phyloP scores from a whole-genome alignment of 2,113 vertebrate genomes.

The Hoplias malabaricus region DNA sequence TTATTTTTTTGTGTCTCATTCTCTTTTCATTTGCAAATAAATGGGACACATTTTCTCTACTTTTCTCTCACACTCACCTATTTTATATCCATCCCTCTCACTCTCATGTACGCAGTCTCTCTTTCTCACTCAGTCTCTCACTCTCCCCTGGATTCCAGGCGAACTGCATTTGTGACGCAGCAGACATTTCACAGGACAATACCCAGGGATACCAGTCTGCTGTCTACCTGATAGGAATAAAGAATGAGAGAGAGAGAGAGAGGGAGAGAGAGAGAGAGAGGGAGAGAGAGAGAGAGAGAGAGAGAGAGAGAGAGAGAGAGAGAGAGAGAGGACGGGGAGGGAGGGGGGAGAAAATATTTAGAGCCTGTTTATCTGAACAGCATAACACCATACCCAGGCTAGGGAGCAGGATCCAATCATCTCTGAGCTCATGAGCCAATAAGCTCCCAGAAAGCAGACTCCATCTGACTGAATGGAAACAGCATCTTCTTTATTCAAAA shows the following conservation, averaged over 20 bases:
- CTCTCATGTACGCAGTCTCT: background rate
- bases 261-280: background rate
- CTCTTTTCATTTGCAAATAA: too few relatives aligned
- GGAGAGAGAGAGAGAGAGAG: constrained; percentile 3
- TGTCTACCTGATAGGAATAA: constrained; percentile 42
- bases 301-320: background rate
- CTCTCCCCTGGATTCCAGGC: background rate
- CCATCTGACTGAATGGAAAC: constrained; percentile 19
- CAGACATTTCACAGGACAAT: constrained; percentile 62
- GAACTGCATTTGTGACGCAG: constrained; percentile 59
- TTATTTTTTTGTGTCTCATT: background rate
- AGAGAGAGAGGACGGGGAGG: background rate
- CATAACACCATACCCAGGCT: background rate
- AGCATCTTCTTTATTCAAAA: constrained; percentile 8
- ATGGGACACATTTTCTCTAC: too few relatives aligned
- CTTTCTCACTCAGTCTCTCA: constrained; percentile 40
- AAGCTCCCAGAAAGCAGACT: background rate
- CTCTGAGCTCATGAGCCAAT: background rate
- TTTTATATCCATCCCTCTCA: background rate
- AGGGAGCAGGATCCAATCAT: background rate
- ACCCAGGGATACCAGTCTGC: constrained; percentile 47
- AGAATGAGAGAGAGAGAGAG: background rate
- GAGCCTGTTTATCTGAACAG: background rate
- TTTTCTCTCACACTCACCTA: background rate
- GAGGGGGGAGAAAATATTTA: background rate